Conservation (phyloP, 1,140 invertebrate species). For the Liolophura sinensis region DNA sequence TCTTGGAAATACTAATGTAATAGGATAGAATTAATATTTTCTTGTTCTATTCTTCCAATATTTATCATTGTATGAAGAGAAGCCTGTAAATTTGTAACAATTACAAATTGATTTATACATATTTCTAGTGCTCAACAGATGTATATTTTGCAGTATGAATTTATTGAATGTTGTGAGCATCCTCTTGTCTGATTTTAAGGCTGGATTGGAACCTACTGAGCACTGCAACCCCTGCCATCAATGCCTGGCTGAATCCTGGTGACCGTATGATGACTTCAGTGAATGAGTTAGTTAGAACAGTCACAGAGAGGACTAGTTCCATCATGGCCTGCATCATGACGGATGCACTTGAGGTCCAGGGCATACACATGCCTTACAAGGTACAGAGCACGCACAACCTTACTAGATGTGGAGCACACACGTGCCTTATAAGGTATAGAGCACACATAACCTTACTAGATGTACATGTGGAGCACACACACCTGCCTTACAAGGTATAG, state of each 20-base stretch:
- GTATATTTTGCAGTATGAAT: background rate
- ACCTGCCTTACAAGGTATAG: slow-evolving; percentile 67
- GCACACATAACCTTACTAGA: background rate
- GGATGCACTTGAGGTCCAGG: slow-evolving; percentile 83
- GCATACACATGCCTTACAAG: slow-evolving; percentile 82
- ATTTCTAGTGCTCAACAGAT: background rate
- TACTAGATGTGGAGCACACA: background rate
- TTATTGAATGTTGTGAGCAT: background rate
- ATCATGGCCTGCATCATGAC: slow-evolving; percentile 94
- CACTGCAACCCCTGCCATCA: slow-evolving; percentile 93
- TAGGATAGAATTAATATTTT: too few species aligned
- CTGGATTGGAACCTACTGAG: slow-evolving; percentile 96
- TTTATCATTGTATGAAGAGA: too few species aligned
- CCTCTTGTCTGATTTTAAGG: slow-evolving; percentile 57
- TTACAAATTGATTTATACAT: background rate
- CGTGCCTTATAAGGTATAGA: slow-evolving; percentile 67
- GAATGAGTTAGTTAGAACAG: slow-evolving; percentile 31
- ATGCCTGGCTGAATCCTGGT: slow-evolving; percentile 95
- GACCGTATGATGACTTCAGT: slow-evolving; percentile 76
- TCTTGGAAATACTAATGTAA: too few species aligned
- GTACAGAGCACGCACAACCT: slow-evolving; percentile 57
- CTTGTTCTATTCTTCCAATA: too few species aligned
- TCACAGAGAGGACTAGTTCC: slow-evolving; percentile 74
- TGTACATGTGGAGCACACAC: background rate
- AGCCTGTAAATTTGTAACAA: too few species aligned